These are phyloP conservation scores for Cantharis lateralis DNA, from an alignment of 2,888 invertebrate genomes.

Conservation along the genomic window DNA sequence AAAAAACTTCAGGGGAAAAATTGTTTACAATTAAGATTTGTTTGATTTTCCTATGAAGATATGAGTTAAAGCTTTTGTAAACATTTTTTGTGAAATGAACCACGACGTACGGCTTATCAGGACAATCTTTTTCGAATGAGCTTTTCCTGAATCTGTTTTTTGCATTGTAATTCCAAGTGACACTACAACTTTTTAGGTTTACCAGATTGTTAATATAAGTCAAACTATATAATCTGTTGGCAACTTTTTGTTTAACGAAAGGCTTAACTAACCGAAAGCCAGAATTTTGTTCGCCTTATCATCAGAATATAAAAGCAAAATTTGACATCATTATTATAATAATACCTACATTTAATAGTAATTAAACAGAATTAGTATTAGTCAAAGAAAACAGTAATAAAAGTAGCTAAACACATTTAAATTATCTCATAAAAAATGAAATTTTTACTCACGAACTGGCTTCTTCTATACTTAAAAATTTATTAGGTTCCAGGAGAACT, in stretches of 20 bases:
- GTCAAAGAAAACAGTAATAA: not conserved
- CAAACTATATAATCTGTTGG: not conserved
- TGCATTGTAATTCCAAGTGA: not conserved
- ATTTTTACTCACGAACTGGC: not conserved
- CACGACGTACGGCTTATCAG: not conserved
- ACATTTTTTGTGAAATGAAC: not conserved
- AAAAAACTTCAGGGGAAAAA: not conserved
- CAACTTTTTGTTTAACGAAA: not conserved
- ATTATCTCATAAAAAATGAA: not conserved
- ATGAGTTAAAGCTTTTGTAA: not conserved
- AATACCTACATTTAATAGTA: too few relatives aligned
- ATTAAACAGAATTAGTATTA: not conserved
- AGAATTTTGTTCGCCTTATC: not conserved
- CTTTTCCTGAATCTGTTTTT: not conserved
- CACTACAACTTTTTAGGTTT: not conserved
- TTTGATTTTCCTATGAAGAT: not conserved
- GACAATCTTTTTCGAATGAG: not conserved
- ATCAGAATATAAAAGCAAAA: not conserved
- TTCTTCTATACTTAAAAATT: not conserved
- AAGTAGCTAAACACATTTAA: not conserved
- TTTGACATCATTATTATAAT: too few relatives aligned
- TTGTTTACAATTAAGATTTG: not conserved
- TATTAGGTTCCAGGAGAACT: not conserved
- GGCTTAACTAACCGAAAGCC: not conserved
- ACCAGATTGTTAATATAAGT: not conserved